A percentile compares a stretch with the other conserved stretches of the same genome.
Evolutionary conservation across 2,888 invertebrate genomes (phyloP).

Genomic region (Troides helena): DNA sequence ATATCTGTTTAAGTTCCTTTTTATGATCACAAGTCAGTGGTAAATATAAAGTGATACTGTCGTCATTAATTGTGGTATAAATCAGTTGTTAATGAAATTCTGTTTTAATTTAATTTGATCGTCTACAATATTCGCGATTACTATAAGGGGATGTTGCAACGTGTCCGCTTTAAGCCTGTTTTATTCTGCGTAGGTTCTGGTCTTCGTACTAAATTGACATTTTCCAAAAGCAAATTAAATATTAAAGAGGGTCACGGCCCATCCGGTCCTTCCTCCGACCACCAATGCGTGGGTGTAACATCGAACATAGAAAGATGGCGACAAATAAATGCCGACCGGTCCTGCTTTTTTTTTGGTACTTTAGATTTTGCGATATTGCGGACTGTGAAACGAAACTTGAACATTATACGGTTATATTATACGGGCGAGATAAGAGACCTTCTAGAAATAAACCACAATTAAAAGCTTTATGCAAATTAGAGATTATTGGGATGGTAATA

Average conservation of each 20-base stretch:
- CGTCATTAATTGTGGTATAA: no score
- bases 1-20: no score
- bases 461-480: conserved; percentile 1
- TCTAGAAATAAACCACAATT: not conserved
- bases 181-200: not conserved
- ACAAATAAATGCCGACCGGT: not conserved
- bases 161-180: not conserved
- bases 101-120: not conserved
- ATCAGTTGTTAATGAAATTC: no score
- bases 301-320: not conserved
- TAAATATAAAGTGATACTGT: no score
- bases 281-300: not conserved
- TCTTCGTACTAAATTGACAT: conserved; percentile 6
- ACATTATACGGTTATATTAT: not conserved
- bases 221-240: conserved; percentile 24
- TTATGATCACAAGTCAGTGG: no score
- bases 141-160: not conserved
- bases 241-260: conserved; percentile 21
- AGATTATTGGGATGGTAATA: not conserved
- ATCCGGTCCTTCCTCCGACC: not conserved
- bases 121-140: not conserved
- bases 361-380: not conserved
- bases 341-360: not conserved
- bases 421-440: not conserved
- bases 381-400: not conserved